Base-by-base conservation (phyloP, 2,888 invertebrate species). In the Drosophila greeni region DNA sequence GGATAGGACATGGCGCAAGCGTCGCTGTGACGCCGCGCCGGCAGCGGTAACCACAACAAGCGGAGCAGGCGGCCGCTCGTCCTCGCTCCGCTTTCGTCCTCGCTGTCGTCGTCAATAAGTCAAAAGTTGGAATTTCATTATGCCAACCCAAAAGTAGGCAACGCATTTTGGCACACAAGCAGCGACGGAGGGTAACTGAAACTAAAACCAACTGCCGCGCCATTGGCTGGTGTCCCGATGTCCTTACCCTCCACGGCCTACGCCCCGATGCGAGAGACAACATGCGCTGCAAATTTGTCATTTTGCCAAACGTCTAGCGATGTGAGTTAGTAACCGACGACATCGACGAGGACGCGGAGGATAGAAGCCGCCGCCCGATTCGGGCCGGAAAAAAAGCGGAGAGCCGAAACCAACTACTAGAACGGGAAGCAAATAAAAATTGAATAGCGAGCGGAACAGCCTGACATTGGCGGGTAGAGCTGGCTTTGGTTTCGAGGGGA, bases 41-140 rank as follows among this genome's bases (percentile, higher is more conserved):
- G 29, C 29, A 52, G 56, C 51, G 57, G 53, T 43, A 71, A 70
- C 70, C 70, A 57, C 82, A 72, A 52, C 64, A 74, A 29, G 47
- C 61, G 39, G 45, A 71, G 49, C 37, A 57, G 52, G 39, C 56
- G 39, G 57, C 55, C 45, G 31, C 45, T 31, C 29, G 34, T 60
- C 52, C 48, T 49, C 39, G 45, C 47, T 48, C 45, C 58, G 64
- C 70, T 39, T 45, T 59, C 45, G 62, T 59, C 62, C 53, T 60
- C 51, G 52, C 60, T 54, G 74, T 66, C 62, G 68, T 74, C 85
- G 85, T 87, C 86, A 86, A 87, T 87, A 86, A 86, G 86, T 84
- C 86, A 86, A 76, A 77, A 75, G 79, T 83, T 84, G 87, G 85
- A 87, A 86, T 86, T 87, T 85, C 84, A 86, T 86, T 87, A 85